These are phyloP conservation scores for Pavo muticus DNA, from an alignment of 2,113 vertebrate species.

Conservation along the genomic window DNA sequence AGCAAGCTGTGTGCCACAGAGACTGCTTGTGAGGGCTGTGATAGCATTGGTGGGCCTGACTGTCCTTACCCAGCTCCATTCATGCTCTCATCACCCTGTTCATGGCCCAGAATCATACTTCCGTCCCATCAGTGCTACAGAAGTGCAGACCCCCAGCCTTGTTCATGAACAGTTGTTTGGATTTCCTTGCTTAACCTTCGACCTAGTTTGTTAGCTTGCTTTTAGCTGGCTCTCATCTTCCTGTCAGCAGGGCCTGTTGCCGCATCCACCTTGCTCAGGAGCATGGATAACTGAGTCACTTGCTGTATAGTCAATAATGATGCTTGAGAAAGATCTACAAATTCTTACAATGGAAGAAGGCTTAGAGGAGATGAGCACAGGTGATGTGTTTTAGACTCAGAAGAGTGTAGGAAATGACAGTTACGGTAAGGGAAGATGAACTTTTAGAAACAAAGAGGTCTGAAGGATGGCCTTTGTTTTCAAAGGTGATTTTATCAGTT, in stretches of 20 bases:
- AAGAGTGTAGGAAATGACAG: neutral
- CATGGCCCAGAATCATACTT: neutral
- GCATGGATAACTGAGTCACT: neutral
- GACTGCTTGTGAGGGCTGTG: neutral
- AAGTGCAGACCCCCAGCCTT: neutral
- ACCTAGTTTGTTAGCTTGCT: fast-evolving
- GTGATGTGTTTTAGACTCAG: neutral
- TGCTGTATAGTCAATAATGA: fast-evolving
- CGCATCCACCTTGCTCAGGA: neutral
- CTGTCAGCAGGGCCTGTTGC: neutral
- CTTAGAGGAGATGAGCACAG: neutral
- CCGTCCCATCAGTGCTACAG: neutral
- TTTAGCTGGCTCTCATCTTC: neutral
- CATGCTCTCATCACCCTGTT: neutral
- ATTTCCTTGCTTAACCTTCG: neutral
- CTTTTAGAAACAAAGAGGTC: neutral
- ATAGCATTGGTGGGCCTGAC: neutral
- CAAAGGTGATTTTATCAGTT: neutral
- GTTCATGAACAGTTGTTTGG: neutral
- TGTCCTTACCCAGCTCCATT: neutral
- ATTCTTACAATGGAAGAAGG: fast-evolving
- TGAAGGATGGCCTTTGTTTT: neutral
- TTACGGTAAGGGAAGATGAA: neutral
- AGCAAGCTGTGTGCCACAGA: neutral
- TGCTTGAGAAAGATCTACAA: neutral